phyloP scores from a whole-genome alignment of 2,797 vertebrate species.

The Acrossocheilus wenchowensis region DNA sequence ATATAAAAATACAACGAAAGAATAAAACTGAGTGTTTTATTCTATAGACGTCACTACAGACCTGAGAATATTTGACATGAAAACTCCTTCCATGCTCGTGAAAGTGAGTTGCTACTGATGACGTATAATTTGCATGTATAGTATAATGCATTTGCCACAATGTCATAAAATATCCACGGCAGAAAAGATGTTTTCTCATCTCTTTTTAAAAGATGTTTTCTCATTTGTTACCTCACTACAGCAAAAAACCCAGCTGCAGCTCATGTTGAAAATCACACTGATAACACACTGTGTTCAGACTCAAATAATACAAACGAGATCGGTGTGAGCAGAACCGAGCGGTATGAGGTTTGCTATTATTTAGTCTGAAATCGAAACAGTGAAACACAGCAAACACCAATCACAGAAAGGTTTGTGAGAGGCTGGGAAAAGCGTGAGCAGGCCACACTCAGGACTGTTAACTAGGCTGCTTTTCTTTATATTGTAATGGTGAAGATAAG shows the following conservation, averaged over 20 bases:
- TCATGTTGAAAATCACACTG: not conserved
- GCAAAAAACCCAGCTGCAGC: not conserved
- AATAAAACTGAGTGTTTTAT: too few relatives aligned
- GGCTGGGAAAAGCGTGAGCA: constrained; percentile 23
- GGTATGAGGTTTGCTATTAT: not conserved
- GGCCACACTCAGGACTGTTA: not conserved
- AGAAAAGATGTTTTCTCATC: not conserved
- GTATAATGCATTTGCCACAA: not conserved
- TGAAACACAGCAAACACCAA: constrained; percentile 26
- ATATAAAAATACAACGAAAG: not conserved
- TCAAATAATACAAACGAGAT: not conserved
- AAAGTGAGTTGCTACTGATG: not conserved
- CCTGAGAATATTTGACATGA: not conserved
- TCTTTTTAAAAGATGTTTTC: not conserved
- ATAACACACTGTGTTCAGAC: not conserved
- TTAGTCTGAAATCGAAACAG: not conserved
- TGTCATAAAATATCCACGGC: not conserved
- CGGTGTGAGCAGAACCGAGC: not conserved
- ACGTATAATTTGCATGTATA: not conserved
- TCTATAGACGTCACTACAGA: not conserved
- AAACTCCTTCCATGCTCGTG: not conserved
- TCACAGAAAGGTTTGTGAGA: constrained; percentile 16
- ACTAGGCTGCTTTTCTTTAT: not conserved
- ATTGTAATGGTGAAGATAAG: not conserved
- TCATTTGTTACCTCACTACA: not conserved